Evolutionary conservation across 2,888 invertebrate genomes (phyloP).

Genomic region (Nomada fabriciana): DNA sequence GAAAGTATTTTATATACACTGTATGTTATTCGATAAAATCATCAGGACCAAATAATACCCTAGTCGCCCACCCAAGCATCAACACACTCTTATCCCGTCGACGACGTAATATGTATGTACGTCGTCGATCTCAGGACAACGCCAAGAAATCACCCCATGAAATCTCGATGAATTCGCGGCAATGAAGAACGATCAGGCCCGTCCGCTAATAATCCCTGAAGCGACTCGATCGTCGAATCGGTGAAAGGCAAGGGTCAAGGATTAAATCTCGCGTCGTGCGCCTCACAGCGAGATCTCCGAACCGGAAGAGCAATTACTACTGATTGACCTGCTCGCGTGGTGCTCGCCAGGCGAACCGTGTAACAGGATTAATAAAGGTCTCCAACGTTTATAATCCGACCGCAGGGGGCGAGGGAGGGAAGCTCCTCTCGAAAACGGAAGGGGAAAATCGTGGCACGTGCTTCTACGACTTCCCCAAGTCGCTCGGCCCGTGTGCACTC

Average conservation of each 20-base stretch:
- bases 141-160: slow-evolving; percentile 13
- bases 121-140: not conserved
- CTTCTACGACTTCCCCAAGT: slow-evolving; percentile 53
- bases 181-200: slow-evolving; percentile 52
- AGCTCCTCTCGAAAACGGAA: slow-evolving; percentile 3
- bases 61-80: not conserved
- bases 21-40: not conserved
- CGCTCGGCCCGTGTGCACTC: not conserved
- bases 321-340: slow-evolving; percentile 71
- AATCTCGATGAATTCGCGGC: slow-evolving; percentile 46
- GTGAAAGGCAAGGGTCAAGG: slow-evolving; percentile 61
- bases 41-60: not conserved
- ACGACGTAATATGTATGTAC: too few relatives aligned
- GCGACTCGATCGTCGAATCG: slow-evolving; percentile 28
- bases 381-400: slow-evolving; percentile 68
- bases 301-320: slow-evolving; percentile 75
- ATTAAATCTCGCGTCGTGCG: slow-evolving; percentile 64
- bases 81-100: not conserved
- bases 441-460: slow-evolving; percentile 64
- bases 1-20: too few relatives aligned
- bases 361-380: slow-evolving; percentile 79
- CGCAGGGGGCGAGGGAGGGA: slow-evolving; percentile 25
- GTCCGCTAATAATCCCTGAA: slow-evolving; percentile 49
- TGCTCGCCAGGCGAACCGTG: slow-evolving; percentile 62
- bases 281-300: slow-evolving; percentile 61